Percentiles rank a stretch among this genome's conserved stretches.
phyloP scores from a whole-genome alignment of 1,140 invertebrate genomes.

The Zaprionus ornatus region DNA sequence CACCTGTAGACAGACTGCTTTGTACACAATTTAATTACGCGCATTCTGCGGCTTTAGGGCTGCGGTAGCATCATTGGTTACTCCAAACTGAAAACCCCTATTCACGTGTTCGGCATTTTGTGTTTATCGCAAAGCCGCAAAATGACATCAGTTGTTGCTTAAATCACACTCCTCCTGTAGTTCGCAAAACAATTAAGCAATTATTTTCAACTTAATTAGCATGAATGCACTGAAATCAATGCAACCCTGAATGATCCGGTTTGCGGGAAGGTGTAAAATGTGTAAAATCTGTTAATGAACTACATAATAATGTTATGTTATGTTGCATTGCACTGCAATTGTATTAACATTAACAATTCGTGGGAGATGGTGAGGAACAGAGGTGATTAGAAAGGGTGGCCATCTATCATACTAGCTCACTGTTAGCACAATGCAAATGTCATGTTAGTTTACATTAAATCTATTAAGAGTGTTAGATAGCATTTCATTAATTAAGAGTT shows the following conservation, averaged over 20 bases:
- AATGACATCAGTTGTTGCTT: slow-evolving; percentile 19
- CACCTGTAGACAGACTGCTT: neutral
- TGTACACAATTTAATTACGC: neutral
- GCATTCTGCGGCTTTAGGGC: neutral
- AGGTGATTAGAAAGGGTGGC: too few relatives aligned
- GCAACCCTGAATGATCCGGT: neutral
- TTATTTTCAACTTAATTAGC: slow-evolving; percentile 16
- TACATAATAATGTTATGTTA: neutral
- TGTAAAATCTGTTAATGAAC: neutral
- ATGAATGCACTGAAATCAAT: slow-evolving; percentile 1
- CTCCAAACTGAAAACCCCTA: neutral
- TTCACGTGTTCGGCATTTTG: neutral
- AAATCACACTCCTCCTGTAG: neutral
- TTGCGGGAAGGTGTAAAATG: neutral
- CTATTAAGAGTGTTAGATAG: neutral
- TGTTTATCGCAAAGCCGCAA: slow-evolving; percentile 9
- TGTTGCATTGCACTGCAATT: neutral
- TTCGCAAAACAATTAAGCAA: slow-evolving; percentile 5
- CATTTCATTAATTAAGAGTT: neutral
- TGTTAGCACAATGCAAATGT: too few relatives aligned
- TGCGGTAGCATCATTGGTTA: neutral
- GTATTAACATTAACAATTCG: neutral
- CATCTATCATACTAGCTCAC: too few relatives aligned
- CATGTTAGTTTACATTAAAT: too few relatives aligned
- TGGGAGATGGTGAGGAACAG: neutral